These are phyloP conservation scores for Xiphophorus maculatus DNA, from an alignment of 2,113 vertebrate species.

Conservation along the genomic window DNA sequence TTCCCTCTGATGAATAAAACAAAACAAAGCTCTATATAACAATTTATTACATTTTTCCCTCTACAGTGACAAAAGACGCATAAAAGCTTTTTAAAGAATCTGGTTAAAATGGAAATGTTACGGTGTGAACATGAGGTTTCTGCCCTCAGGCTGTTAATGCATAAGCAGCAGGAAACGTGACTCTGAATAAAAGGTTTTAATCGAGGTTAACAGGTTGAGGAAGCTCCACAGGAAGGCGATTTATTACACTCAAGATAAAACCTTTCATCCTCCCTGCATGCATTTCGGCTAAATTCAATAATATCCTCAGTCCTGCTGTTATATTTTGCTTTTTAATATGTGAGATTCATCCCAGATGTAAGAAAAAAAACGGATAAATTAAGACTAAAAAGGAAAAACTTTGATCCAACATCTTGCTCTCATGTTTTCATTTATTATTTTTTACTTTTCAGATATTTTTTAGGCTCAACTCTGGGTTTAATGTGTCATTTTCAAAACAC, in stretches of 20 bases:
- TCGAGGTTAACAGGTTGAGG: conserved; percentile 23
- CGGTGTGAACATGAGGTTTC: background rate
- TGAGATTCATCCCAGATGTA: too few relatives aligned
- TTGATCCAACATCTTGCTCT: background rate
- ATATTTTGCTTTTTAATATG: too few relatives aligned
- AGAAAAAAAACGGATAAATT: background rate
- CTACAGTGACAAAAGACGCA: background rate
- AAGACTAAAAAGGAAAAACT: background rate
- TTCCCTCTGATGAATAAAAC: background rate
- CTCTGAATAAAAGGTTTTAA: conserved; percentile 35
- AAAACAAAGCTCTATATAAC: background rate
- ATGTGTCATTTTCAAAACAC: background rate
- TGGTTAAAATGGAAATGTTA: background rate
- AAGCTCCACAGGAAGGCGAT: conserved; percentile 17
- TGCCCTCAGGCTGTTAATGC: background rate
- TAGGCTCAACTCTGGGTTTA: background rate
- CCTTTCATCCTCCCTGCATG: too few relatives aligned
- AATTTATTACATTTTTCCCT: background rate
- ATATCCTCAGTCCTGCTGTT: background rate
- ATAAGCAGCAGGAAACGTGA: conserved; percentile 15
- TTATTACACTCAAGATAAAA: background rate
- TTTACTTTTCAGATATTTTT: background rate
- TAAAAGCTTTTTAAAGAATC: background rate
- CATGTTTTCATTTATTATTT: too few relatives aligned
- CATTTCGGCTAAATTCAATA: background rate